Conservation (phyloP, 1,140 invertebrate species). For the Limonius californicus region DNA sequence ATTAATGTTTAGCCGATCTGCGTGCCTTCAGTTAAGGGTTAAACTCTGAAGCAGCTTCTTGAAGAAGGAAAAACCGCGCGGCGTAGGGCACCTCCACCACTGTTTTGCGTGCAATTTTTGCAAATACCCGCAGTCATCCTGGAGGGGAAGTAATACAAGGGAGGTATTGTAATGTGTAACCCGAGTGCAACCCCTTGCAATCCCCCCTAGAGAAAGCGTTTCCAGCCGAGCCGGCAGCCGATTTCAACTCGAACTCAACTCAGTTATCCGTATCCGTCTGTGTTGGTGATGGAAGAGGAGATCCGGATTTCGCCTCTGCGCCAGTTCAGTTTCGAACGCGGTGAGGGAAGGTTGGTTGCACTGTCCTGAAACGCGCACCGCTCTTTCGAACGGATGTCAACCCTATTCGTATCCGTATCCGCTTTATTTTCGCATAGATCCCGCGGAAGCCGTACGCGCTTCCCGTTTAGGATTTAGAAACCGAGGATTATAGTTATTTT, state of each 20-base stretch:
- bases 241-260: slow-evolving; percentile 19
- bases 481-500: slow-evolving; percentile 2
- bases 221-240: slow-evolving; percentile 16
- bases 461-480: not conserved
- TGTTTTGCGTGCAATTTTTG: not conserved
- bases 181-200: slow-evolving; percentile 25
- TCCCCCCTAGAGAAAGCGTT: slow-evolving; percentile 17
- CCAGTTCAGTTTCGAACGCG: slow-evolving; percentile 4
- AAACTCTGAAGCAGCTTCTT: no score
- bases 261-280: slow-evolving; percentile 15
- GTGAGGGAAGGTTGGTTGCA: slow-evolving; percentile 13
- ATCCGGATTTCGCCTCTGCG: slow-evolving; percentile 14
- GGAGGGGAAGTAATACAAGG: slow-evolving; percentile 8
- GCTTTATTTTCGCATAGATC: not conserved
- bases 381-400: slow-evolving; percentile 3
- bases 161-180: slow-evolving; percentile 27
- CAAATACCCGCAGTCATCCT: slow-evolving; percentile 4
- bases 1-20: no score
- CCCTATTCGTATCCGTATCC: not conserved
- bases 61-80: no score
- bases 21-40: no score
- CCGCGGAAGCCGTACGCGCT: not conserved
- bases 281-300: slow-evolving; percentile 11
- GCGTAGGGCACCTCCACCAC: no score
- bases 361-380: not conserved